phyloP scores from a whole-genome alignment of 2,888 invertebrate genomes.

The Pterostichus madidus region DNA sequence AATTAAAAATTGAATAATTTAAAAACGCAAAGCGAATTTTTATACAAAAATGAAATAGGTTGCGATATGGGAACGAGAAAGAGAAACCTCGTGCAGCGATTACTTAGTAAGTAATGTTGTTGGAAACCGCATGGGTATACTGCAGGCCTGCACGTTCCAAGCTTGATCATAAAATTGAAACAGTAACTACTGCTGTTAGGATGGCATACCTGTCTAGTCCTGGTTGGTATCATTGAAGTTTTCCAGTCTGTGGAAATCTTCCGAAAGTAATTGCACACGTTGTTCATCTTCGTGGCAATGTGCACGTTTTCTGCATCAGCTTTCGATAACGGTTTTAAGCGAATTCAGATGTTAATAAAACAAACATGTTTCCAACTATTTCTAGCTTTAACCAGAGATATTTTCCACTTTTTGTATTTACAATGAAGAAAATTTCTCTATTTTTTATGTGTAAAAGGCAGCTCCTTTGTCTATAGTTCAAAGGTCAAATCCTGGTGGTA shows the following conservation, averaged over 20 bases:
- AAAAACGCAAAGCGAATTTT: slow-evolving; percentile 26
- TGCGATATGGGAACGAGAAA: neutral
- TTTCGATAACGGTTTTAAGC: slow-evolving; percentile 8
- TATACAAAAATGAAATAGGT: slow-evolving; percentile 15
- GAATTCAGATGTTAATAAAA: slow-evolving; percentile 17
- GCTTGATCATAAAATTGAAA: slow-evolving; percentile 19
- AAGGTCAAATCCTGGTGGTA: no score
- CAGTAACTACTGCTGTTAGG: neutral
- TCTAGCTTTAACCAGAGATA: neutral
- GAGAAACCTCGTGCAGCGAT: neutral
- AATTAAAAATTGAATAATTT: slow-evolving; percentile 48
- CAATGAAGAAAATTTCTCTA: no score
- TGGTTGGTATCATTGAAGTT: neutral
- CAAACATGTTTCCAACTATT: neutral
- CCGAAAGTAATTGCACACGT: slow-evolving; percentile 25
- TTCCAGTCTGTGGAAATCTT: slow-evolving; percentile 2
- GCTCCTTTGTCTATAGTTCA: no score
- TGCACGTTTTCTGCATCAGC: neutral
- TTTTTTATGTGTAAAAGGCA: no score
- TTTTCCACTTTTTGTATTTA: no score
- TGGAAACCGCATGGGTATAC: neutral
- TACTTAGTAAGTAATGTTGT: neutral
- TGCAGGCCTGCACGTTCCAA: neutral
- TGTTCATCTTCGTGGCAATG: slow-evolving; percentile 17
- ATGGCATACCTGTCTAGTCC: neutral